Base-by-base conservation (phyloP, 2,113 vertebrate genomes). In the Noturus placidus region DNA sequence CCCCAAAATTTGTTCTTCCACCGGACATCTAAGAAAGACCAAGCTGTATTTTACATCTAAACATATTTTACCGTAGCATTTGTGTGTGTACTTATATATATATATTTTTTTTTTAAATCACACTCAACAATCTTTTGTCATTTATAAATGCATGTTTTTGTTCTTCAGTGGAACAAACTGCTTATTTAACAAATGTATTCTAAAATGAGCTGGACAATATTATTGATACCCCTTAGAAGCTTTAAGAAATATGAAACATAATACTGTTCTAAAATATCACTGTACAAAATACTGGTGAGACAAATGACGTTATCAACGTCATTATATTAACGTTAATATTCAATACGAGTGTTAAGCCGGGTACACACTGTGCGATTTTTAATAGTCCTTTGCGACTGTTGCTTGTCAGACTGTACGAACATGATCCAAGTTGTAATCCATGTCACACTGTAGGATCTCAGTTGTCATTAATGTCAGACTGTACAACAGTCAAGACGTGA, bases 1-100 rank as follows among this genome's bases (percentile, higher is more conserved):
- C 98, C 98, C 98, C 98, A 99, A 93, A 99, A 99, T 92, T 99
- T 99, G 92, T 99, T 99, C 95, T 99, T 99, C 97, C 98, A 99
- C 88, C 98, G 96, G 91, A 99, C 92, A 90, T 99, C 98, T 99
- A 93, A 94, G 95, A 93, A 17, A 90, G 19, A 67, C 56, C 59
- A 87, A 27, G 5, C 10, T 13, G 0, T 30, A 17, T 19, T 84
- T 50, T 27, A 67, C 13, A 65, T n/a, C 30, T 27, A 86, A 8
- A 5, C 38, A 35, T 27, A 72, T 42, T 81, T 22, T 17, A 38
- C 9, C 9, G 14, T 33, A 59, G 20, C n/a, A 30, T 50, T 10
- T 50, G 46, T 50, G 46, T 50, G 46, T 80, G 15, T 57, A 2
- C 20, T 1, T 30, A 30, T 30, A 80, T 11, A 52, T 52, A 52